phyloP scores from a whole-genome alignment of 1,140 invertebrate genomes.

The Apis dorsata region DNA sequence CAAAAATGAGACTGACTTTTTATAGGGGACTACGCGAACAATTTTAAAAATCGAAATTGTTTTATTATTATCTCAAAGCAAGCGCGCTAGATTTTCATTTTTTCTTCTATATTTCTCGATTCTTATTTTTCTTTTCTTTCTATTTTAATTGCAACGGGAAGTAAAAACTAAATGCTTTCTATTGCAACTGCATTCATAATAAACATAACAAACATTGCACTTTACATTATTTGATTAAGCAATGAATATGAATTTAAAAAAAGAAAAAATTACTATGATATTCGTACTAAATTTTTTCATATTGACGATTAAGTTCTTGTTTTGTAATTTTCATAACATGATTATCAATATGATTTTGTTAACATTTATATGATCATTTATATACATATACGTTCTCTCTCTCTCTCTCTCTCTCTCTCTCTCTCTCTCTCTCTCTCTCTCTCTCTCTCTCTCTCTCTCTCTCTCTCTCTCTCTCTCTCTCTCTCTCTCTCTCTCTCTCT shows the following conservation, averaged over 20 bases:
- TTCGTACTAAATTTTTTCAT: not conserved
- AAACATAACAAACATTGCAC: not conserved
- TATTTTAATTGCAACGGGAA: not conserved
- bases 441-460: no score
- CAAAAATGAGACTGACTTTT: constrained; percentile 77
- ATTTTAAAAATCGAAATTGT: constrained; percentile 41
- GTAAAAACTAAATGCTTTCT: not conserved
- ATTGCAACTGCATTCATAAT: not conserved
- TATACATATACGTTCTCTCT: not conserved
- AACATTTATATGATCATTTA: constrained; percentile 7
- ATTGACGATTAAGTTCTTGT: not conserved
- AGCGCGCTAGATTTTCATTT: not conserved
- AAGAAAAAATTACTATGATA: not conserved
- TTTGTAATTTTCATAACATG: not conserved
- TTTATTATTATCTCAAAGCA: constrained; percentile 1
- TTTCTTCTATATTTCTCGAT: not conserved
- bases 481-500: no score
- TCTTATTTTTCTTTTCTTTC: not conserved
- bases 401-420: not conserved
- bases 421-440: no score
- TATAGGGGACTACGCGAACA: constrained; percentile 64
- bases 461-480: no score
- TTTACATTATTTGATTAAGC: not conserved
- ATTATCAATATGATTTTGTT: constrained; percentile 18
- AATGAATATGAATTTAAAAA: not conserved